Conservation (phyloP, 1,140 invertebrate genomes). For the Liolophura sinensis region DNA sequence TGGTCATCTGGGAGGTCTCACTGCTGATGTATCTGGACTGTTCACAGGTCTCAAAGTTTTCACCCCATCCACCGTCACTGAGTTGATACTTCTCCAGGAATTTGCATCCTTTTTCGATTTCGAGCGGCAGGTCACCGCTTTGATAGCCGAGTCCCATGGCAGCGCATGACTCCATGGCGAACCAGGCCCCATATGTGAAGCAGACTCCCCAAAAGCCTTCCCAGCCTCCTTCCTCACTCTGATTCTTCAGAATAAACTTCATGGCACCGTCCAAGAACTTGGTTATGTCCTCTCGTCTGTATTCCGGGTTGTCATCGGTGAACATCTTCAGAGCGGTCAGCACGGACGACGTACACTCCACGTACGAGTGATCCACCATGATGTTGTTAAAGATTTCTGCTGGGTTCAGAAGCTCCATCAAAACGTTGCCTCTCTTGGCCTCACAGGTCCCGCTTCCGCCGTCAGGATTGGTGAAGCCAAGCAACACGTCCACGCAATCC, state of each 20-base stretch:
- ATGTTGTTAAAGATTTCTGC: constrained; percentile 10
- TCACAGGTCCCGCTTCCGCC: no score
- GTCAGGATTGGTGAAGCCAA: no score
- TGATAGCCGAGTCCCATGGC: constrained; percentile 24
- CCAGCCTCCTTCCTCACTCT: constrained; percentile 27
- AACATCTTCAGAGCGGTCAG: constrained; percentile 25
- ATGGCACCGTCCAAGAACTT: constrained; percentile 9
- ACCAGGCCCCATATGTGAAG: constrained; percentile 39
- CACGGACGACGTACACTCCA: constrained; percentile 28
- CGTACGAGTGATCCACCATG: constrained; percentile 33
- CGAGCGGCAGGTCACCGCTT: constrained; percentile 2
- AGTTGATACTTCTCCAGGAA: constrained; percentile 21
- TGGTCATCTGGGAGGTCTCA: constrained; percentile 25
- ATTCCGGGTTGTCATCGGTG: constrained; percentile 11
- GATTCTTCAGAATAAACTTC: constrained; percentile 18
- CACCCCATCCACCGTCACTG: constrained; percentile 34
- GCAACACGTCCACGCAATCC: no score
- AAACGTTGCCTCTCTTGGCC: no score
- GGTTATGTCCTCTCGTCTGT: constrained; percentile 14
- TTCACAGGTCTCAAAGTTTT: constrained; percentile 38
- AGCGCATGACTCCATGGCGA: constrained; percentile 30
- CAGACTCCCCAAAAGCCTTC: constrained; percentile 31
- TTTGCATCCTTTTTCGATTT: constrained; percentile 18
- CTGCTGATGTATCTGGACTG: constrained; percentile 18
- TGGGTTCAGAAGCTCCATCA: no score